phyloP scores from a whole-genome alignment of 1,140 invertebrate genomes.

The Cotesia chilonis region DNA sequence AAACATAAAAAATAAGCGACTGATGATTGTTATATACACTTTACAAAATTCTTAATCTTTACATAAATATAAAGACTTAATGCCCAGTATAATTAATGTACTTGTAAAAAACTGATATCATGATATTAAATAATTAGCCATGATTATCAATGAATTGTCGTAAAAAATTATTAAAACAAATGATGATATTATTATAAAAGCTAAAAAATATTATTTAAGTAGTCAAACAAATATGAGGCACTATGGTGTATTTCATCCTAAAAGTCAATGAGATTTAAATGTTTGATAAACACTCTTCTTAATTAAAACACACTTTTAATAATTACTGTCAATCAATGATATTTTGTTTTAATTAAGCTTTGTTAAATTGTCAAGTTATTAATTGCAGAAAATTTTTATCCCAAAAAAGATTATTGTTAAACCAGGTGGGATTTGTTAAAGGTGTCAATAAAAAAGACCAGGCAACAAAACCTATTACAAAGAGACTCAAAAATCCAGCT shows the following conservation, averaged over 20 bases:
- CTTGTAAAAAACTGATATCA: no score
- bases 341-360: not conserved
- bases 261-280: no score
- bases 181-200: no score
- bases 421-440: slow-evolving; percentile 80
- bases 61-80: no score
- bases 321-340: not conserved
- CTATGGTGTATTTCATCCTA: slow-evolving; percentile 42
- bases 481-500: slow-evolving; percentile 71
- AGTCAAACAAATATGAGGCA: slow-evolving; percentile 41
- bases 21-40: not conserved
- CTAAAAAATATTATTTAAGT: not conserved
- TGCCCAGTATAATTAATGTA: no score
- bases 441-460: slow-evolving; percentile 84
- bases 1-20: slow-evolving; percentile 6
- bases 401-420: slow-evolving; percentile 77
- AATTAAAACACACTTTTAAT: not conserved
- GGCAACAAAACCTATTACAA: slow-evolving; percentile 77
- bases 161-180: no score
- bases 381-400: slow-evolving; percentile 52
- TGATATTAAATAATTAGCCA: no score
- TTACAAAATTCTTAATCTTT: not conserved
- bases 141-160: no score
- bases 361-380: not conserved
- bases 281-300: not conserved